These are phyloP conservation scores for Brienomyrus longianalis DNA, from an alignment of 2,113 vertebrate genomes.

Conservation along the genomic window DNA sequence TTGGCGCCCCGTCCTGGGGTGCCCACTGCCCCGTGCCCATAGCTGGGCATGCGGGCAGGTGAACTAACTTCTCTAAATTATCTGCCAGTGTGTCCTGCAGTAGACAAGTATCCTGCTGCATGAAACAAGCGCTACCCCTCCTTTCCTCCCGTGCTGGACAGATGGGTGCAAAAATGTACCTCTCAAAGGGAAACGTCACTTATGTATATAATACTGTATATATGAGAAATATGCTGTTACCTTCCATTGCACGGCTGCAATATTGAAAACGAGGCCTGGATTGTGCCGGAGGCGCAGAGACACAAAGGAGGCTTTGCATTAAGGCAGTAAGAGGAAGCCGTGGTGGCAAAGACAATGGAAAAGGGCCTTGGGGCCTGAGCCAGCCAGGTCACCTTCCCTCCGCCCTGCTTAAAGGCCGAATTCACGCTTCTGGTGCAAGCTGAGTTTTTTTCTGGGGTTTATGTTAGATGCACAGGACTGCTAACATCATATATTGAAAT, in stretches of 20 bases:
- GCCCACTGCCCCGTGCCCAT: not conserved
- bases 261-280: not conserved
- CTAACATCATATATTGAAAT: not conserved
- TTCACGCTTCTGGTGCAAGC: not conserved
- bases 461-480: not conserved
- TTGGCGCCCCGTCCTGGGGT: not conserved
- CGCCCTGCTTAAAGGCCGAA: not conserved
- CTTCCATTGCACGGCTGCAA: not conserved
- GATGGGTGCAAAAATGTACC: not conserved
- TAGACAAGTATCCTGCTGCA: not conserved
- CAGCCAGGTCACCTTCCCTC: slow-evolving; percentile 40
- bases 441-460: not conserved
- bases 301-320: slow-evolving; percentile 14
- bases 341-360: slow-evolving; percentile 41
- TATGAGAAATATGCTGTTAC: not conserved
- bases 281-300: not conserved
- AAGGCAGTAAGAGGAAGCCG: slow-evolving; percentile 30
- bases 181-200: not conserved
- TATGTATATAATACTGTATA: not conserved
- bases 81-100: not conserved
- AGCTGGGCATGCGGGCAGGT: not conserved
- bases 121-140: not conserved
- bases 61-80: not conserved
- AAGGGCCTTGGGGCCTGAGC: slow-evolving; percentile 43
- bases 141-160: not conserved